Evolutionary conservation across 2,797 vertebrate species (phyloP).

Genomic region (Euphonia xanthogaster): DNA sequence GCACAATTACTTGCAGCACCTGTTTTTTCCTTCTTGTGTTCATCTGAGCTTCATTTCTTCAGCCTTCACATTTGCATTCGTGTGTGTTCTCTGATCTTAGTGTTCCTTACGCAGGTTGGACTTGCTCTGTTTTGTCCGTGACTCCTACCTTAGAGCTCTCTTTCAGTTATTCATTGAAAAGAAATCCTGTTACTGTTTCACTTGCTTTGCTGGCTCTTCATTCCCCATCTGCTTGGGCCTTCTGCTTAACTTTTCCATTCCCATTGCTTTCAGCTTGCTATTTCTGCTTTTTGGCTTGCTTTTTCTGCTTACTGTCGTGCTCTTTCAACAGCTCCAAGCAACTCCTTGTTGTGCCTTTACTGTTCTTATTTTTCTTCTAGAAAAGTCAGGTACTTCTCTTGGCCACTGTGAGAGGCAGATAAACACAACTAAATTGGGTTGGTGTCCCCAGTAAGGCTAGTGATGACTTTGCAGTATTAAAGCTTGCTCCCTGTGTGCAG

Average conservation of each 20-base stretch:
- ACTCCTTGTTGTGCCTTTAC: neutral
- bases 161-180: neutral
- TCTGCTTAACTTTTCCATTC: neutral
- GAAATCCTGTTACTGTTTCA: neutral
- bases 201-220: neutral
- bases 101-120: neutral
- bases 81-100: neutral
- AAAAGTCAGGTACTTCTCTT: neutral
- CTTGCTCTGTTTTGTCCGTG: neutral
- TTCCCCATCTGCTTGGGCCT: neutral
- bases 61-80: neutral
- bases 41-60: neutral
- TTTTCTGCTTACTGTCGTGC: neutral
- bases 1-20: neutral
- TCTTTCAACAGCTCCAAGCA: neutral
- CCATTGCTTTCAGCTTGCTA: neutral
- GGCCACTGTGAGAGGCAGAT: neutral
- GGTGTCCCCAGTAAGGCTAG: neutral
- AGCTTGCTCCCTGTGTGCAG: neutral
- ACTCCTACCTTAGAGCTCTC: neutral
- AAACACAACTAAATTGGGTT: neutral
- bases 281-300: neutral
- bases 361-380: neutral
- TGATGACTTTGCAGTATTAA: neutral
- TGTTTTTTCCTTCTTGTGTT: neutral